Evolutionary conservation across 2,888 invertebrate species (phyloP), one percentile per base, ranked within the genome.

Genomic region (Scaptomyza caliginosa): DNA sequence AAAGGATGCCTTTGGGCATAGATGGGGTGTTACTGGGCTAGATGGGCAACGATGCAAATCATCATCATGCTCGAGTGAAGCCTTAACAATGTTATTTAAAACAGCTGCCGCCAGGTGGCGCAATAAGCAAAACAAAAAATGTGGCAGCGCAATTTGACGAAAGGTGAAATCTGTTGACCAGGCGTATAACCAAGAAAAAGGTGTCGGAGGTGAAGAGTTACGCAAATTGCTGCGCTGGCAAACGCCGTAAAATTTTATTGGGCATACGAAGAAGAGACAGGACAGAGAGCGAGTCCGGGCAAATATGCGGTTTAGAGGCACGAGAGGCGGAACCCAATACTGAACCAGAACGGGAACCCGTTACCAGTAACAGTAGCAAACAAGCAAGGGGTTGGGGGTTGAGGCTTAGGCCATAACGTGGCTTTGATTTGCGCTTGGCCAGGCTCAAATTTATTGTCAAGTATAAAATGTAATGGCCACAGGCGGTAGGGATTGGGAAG

Each of bases 151-250:
- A 64, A 57, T 43, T 60, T 82, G 83, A 82, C 49, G 76, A 67
- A 78, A 78, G 85, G 75, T 72, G 67, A 82, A 82, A 72, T 68
- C 62, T 78, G 78, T 77, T 86, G 81, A 65, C 71, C 79, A 58
- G 59, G 39, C 58, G 46, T 40, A 36, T n/a, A 21, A 7, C 28
- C 46, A n/a, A 30, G 55, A 16, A 26, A 17, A 17, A 10, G 19
- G 13, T 40, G 40, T 19, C 13, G 19, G 19, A 21, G 21, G 6
- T 8, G 28, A 51, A 82, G 67, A 74, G 80, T 68, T 74, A 86
- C 77, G 72, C 81, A 88, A 83, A 88, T 83, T 88, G 88, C 88
- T 83, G 84, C 43, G 84, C 86, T 86, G 86, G 83, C 72, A 86
- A 82, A 75, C 49, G 86, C 67, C 74, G 68, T 83, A 83, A 86